Conservation (phyloP, 1,140 invertebrate species). For the Diorhabda elongata region DNA sequence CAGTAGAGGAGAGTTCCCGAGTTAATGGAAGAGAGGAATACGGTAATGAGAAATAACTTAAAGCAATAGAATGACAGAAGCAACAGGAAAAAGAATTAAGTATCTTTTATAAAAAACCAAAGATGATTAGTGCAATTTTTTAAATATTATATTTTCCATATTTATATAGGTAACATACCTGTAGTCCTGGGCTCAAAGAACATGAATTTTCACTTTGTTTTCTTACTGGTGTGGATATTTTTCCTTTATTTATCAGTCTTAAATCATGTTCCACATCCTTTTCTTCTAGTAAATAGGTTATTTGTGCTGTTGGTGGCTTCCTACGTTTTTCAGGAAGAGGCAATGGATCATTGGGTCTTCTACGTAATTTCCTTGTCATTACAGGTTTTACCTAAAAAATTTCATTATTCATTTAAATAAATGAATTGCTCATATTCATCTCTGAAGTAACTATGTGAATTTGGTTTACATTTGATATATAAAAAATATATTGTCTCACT, state of each 20-base stretch:
- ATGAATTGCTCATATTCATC: neutral
- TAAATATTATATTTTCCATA: neutral
- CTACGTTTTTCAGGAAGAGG: slow-evolving; percentile 78
- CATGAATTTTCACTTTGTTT: slow-evolving; percentile 45
- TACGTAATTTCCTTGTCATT: slow-evolving; percentile 70
- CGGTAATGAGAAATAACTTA: no score
- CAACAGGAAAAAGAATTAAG: no score
- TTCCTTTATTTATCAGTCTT: slow-evolving; percentile 71
- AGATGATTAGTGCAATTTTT: slow-evolving; percentile 10
- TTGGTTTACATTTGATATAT: neutral
- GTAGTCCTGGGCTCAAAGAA: slow-evolving; percentile 24
- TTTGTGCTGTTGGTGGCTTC: slow-evolving; percentile 75
- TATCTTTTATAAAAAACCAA: slow-evolving; percentile 16
- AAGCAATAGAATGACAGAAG: no score
- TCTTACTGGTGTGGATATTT: slow-evolving; percentile 50
- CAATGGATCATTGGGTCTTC: slow-evolving; percentile 89
- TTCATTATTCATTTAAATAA: neutral
- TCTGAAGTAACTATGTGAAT: neutral
- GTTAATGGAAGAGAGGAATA: no score
- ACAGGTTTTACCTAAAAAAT: slow-evolving; percentile 39
- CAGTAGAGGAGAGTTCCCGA: no score
- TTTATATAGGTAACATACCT: slow-evolving; percentile 12
- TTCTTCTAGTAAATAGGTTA: slow-evolving; percentile 84
- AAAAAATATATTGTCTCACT: slow-evolving; percentile 47
- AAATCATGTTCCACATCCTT: slow-evolving; percentile 86